These are phyloP conservation scores for Capreolus pygargus DNA, from an alignment of 2,113 vertebrate species.

Conservation along the genomic window DNA sequence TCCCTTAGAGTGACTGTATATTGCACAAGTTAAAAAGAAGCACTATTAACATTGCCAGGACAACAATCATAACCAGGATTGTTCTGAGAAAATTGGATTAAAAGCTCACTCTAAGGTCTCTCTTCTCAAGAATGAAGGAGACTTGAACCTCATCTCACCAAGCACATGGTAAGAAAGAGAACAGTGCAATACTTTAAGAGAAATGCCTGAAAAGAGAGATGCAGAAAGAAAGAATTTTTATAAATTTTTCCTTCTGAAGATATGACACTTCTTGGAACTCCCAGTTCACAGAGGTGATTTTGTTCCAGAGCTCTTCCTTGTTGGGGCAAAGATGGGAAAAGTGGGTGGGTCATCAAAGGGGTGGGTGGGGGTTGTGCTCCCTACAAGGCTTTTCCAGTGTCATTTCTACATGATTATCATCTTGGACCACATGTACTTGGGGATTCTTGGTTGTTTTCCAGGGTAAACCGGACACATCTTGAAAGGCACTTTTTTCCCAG, in stretches of 20 bases:
- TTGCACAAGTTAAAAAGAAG: not conserved
- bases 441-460: conserved; percentile 32
- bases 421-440: not conserved
- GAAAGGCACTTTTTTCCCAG: not conserved
- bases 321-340: not conserved
- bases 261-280: not conserved
- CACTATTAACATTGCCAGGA: not conserved
- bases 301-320: not conserved
- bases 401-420: not conserved
- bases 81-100: not conserved
- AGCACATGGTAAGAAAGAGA: not conserved
- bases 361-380: not conserved
- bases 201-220: not conserved
- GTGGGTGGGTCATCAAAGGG: not conserved
- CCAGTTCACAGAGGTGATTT: not conserved
- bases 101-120: not conserved
- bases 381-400: not conserved
- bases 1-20: not conserved
- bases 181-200: not conserved
- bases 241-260: not conserved
- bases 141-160: not conserved
- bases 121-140: not conserved
- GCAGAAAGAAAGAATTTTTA: not conserved
- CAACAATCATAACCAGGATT: not conserved
- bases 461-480: not conserved